Evolutionary conservation across 2,113 vertebrate genomes (phyloP), one percentile per base, ranked within the genome.

Genomic region (Leucosticte australis): DNA sequence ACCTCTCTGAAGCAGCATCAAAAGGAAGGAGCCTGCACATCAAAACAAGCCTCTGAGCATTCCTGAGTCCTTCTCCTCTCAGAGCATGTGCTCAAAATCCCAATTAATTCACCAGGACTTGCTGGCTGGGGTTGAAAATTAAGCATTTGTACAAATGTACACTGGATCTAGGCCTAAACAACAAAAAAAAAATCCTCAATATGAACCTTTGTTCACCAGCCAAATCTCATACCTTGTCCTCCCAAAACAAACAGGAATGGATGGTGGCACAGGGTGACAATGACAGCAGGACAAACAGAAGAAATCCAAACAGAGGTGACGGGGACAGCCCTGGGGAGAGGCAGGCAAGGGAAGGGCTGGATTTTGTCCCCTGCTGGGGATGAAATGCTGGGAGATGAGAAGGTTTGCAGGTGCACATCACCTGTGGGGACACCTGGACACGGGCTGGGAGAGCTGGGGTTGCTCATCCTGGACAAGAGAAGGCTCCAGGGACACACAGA

Each of bases 211-310:
- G 87, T 10, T 78, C 50, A 10, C 6, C 56, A 16, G 87, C 93
- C 87, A 89, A 35, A 33, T 6, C 73, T 63, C 68, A 12, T 0
- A 41, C 59, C 71, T 64, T 1, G 2, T 67, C 60, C 64, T 94
- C 81, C 68, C 80, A 39, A 74, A 81, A 3, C 73, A 91, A 89
- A 74, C 50, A 74, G 87, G 71, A 64, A 12, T 0, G 1, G 70
- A 27, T 0, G 4, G 55, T 6, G 8, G 31, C 57, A 18, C 0
- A 0, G n/a, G 1, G 8, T 22, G 69, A 86, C 63, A 28, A 1
- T 1, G 60, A 57, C 3, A 81, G 1, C 2, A 57, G 59, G 57
- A 69, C 68, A 91, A 75, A 50, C 26, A 71, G 53, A 3, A 63
- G 63, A 44, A 69, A 84, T 3, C 50, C 84, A 47, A 42, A 49